Conservation (phyloP, 2,797 vertebrate species). For the Scolopax bukidnonensis region DNA sequence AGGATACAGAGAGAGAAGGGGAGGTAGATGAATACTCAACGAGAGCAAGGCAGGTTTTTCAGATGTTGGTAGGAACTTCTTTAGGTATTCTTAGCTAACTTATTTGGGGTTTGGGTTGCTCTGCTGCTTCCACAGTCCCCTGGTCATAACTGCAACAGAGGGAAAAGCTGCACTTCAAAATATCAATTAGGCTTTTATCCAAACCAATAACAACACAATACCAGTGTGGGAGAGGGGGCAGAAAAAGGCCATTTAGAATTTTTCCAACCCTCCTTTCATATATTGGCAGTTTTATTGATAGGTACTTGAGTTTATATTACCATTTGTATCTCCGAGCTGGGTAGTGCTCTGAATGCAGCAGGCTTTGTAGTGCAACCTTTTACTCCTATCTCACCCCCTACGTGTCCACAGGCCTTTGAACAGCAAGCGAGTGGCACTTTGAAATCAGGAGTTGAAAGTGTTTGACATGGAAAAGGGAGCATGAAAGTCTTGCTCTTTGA, state of each 20-base stretch:
- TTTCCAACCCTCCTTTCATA: slow-evolving; percentile 50
- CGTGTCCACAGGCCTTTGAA: slow-evolving; percentile 86
- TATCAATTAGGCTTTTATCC: slow-evolving; percentile 68
- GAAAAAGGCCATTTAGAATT: slow-evolving; percentile 55
- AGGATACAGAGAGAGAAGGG: slow-evolving; percentile 78
- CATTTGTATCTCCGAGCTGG: slow-evolving; percentile 69
- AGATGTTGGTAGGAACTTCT: slow-evolving; percentile 87
- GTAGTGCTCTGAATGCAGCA: slow-evolving; percentile 71
- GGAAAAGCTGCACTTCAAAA: slow-evolving; percentile 62
- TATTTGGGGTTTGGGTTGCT: slow-evolving; percentile 79
- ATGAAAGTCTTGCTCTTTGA: slow-evolving; percentile 92
- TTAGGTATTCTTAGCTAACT: slow-evolving; percentile 89
- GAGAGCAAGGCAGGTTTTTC: slow-evolving; percentile 79
- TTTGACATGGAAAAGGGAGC: slow-evolving; percentile 85
- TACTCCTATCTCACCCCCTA: slow-evolving; percentile 78
- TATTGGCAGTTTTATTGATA: slow-evolving; percentile 74
- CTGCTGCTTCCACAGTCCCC: neutral
- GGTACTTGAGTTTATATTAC: slow-evolving; percentile 69
- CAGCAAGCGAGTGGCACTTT: slow-evolving; percentile 86
- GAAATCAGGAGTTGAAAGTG: slow-evolving; percentile 91
- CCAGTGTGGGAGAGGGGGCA: neutral
- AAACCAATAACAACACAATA: slow-evolving; percentile 16
- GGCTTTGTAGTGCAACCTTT: slow-evolving; percentile 87
- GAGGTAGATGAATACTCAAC: slow-evolving; percentile 84
- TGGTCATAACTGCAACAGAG: slow-evolving; percentile 27